phyloP scores from a whole-genome alignment of 2,113 vertebrate species.

The Spea bombifrons region DNA sequence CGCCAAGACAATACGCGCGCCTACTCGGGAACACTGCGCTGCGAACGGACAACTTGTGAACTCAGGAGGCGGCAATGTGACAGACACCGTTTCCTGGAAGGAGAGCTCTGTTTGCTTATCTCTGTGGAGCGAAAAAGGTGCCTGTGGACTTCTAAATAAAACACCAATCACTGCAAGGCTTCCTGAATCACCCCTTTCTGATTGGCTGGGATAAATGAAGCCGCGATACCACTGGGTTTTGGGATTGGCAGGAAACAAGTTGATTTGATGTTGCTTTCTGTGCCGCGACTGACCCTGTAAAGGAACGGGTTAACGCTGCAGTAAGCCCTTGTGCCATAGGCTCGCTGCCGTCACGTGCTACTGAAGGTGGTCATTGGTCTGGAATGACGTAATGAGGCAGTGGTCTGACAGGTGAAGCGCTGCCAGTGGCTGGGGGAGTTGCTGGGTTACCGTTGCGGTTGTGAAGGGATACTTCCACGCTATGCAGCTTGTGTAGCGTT shows the following conservation, averaged over 20 bases:
- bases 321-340: not conserved
- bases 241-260: not conserved
- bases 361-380: not conserved
- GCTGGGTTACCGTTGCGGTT: too few relatives aligned
- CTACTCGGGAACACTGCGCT: too few relatives aligned
- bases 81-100: too few relatives aligned
- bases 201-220: not conserved
- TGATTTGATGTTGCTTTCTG: not conserved
- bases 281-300: not conserved
- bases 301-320: not conserved
- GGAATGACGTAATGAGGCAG: not conserved
- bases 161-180: not conserved
- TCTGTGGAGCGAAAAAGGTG: too few relatives aligned
- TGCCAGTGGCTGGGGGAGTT: not conserved
- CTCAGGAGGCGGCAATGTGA: too few relatives aligned
- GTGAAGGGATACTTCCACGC: too few relatives aligned
- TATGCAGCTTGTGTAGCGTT: too few relatives aligned
- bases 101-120: too few relatives aligned
- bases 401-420: not conserved
- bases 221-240: not conserved
- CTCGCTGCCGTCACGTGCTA: not conserved
- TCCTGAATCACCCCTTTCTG: not conserved
- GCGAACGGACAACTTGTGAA: too few relatives aligned
- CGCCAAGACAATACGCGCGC: too few relatives aligned
- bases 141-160: not conserved